Evolutionary conservation across 2,888 invertebrate species (phyloP).

Genomic region (Mycalesis mineus): DNA sequence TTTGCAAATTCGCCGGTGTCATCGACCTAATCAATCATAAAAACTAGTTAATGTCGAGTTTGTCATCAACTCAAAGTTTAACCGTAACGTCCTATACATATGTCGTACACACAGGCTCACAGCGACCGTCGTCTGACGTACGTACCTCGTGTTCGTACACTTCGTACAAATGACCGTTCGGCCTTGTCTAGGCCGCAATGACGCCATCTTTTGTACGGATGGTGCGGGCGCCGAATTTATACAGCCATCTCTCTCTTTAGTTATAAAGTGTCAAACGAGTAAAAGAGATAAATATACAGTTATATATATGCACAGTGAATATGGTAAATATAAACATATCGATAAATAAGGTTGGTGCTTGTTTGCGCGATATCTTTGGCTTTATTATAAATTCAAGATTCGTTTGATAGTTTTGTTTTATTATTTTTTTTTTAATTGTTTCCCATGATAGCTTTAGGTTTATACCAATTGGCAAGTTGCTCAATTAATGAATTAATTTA

Average conservation of each 20-base stretch:
- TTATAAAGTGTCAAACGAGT: slow-evolving; percentile 16
- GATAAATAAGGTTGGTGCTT: neutral
- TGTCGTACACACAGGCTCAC: neutral
- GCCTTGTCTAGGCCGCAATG: slow-evolving; percentile 77
- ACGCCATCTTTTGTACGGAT: slow-evolving; percentile 71
- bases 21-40: no score
- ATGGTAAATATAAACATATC: slow-evolving; percentile 9
- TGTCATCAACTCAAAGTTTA: no score
- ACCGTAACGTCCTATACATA: no score
- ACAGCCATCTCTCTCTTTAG: slow-evolving; percentile 49
- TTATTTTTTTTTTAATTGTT: neutral
- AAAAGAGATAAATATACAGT: slow-evolving; percentile 18
- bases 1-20: no score
- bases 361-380: neutral
- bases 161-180: slow-evolving; percentile 72
- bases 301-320: neutral
- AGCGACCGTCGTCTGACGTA: slow-evolving; percentile 45
- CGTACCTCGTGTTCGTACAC: neutral
- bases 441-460: no score
- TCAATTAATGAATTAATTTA: no score
- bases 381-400: neutral
- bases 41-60: no score
- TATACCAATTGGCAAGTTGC: no score
- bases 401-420: neutral
- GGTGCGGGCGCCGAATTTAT: slow-evolving; percentile 59